These are phyloP conservation scores for Ophion slaviceki DNA, from an alignment of 2,888 invertebrate genomes.

Conservation along the genomic window DNA sequence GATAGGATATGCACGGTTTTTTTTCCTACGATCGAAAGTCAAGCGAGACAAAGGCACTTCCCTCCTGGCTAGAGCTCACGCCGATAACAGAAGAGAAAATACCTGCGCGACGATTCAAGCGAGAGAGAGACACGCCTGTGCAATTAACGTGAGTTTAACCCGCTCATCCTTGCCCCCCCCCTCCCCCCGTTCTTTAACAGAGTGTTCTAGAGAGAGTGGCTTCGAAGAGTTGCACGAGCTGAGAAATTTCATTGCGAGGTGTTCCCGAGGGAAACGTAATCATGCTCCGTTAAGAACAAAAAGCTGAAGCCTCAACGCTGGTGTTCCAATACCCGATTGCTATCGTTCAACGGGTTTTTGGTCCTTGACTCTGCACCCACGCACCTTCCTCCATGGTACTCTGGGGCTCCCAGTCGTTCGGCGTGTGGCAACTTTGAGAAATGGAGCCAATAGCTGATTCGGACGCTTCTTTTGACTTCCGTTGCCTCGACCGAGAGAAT, in stretches of 20 bases:
- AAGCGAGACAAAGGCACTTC: conserved; percentile 16
- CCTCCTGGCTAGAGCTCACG: conserved; percentile 18
- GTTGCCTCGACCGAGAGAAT: conserved; percentile 44
- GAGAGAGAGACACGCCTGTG: conserved; percentile 1
- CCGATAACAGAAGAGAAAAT: conserved; percentile 30
- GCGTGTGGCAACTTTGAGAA: neutral
- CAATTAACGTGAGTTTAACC: conserved; percentile 68
- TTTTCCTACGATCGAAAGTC: conserved; percentile 8
- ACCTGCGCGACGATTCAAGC: conserved; percentile 22
- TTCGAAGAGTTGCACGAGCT: conserved; percentile 31
- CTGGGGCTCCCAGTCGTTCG: neutral
- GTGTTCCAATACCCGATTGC: conserved; percentile 57
- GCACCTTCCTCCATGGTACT: conserved; percentile 31
- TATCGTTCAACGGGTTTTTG: conserved; percentile 49
- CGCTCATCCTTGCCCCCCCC: conserved; percentile 45
- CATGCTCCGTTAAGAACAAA: conserved; percentile 7
- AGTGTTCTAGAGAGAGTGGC: conserved; percentile 70
- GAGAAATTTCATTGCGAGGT: conserved; percentile 33
- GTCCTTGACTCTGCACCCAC: conserved; percentile 41
- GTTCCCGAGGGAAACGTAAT: neutral
- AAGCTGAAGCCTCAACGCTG: conserved; percentile 40
- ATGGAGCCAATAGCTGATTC: conserved; percentile 31
- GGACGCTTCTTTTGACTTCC: neutral
- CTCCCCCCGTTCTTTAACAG: conserved; percentile 63
- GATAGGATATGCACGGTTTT: conserved; percentile 54